Conservation (phyloP, 2,113 vertebrate species). For the Willisornis vidua region DNA sequence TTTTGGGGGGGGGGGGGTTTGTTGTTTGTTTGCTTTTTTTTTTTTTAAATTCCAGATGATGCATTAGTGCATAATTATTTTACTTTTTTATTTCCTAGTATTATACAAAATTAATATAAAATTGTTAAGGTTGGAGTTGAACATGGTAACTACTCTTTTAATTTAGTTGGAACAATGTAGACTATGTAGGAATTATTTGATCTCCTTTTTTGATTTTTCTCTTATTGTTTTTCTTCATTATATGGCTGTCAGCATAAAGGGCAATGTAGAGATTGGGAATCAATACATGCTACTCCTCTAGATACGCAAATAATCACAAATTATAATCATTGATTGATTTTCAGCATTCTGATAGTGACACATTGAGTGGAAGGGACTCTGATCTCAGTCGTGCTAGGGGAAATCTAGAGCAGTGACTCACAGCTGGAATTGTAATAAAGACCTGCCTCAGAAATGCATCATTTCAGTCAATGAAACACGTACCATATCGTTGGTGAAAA, state of each 20-base stretch:
- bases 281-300: constrained; percentile 15
- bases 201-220: not conserved
- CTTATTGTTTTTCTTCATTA: constrained; percentile 34
- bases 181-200: not conserved
- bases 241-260: constrained; percentile 8
- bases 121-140: not conserved
- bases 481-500: not conserved
- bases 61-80: not conserved
- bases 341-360: not conserved
- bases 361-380: not conserved
- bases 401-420: constrained; percentile 42
- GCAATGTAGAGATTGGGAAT: constrained; percentile 6
- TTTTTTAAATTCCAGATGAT: not conserved
- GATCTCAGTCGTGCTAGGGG: not conserved
- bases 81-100: not conserved
- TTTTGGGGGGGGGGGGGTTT: no score
- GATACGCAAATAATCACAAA: constrained; percentile 48
- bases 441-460: constrained; percentile 21
- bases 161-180: not conserved
- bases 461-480: constrained; percentile 5
- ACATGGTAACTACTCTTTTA: not conserved
- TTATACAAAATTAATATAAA: not conserved
- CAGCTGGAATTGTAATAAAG: constrained; percentile 39
- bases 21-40: no score
- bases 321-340: constrained; percentile 33